Evolutionary conservation across 1,140 invertebrate genomes (phyloP).

Genomic region (Hirudo medicinalis): DNA sequence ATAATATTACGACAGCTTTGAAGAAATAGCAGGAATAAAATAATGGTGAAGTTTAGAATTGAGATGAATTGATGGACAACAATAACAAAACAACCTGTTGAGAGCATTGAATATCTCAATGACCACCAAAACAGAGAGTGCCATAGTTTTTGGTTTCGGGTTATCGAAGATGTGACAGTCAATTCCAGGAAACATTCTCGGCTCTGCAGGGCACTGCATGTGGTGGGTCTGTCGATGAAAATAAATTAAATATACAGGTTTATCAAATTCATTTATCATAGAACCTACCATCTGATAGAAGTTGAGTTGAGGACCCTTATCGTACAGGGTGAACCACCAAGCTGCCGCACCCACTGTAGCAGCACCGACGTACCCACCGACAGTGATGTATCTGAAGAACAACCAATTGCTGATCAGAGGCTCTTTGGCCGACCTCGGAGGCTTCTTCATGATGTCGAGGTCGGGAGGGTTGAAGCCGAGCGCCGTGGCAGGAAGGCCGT

Average conservation of each 20-base stretch:
- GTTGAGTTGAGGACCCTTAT: conserved; percentile 78
- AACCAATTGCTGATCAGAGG: conserved; percentile 97
- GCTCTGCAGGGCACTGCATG: conserved; percentile 40
- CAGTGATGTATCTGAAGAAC: conserved; percentile 70
- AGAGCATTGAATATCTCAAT: conserved; percentile 43
- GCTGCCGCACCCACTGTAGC: conserved; percentile 95
- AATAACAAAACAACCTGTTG: conserved; percentile 43
- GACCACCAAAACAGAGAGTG: conserved; percentile 41
- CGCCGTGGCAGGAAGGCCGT: conserved; percentile 97
- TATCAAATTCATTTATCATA: background rate
- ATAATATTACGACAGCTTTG: no score
- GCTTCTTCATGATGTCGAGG: conserved; percentile 97
- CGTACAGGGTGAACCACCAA: conserved; percentile 98
- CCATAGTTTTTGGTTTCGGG: conserved; percentile 41
- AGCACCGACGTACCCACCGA: conserved; percentile 67
- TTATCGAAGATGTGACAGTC: conserved; percentile 38
- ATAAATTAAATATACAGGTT: background rate
- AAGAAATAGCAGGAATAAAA: no score
- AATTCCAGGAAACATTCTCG: conserved; percentile 35
- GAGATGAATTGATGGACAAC: background rate
- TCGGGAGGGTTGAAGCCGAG: conserved; percentile 99
- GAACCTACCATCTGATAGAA: conserved; percentile 79
- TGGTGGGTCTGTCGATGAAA: conserved; percentile 37
- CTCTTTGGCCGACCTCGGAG: conserved; percentile 89
- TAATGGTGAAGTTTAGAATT: background rate